Conservation (phyloP, 1,140 invertebrate species). For the Drosophila orosa region DNA sequence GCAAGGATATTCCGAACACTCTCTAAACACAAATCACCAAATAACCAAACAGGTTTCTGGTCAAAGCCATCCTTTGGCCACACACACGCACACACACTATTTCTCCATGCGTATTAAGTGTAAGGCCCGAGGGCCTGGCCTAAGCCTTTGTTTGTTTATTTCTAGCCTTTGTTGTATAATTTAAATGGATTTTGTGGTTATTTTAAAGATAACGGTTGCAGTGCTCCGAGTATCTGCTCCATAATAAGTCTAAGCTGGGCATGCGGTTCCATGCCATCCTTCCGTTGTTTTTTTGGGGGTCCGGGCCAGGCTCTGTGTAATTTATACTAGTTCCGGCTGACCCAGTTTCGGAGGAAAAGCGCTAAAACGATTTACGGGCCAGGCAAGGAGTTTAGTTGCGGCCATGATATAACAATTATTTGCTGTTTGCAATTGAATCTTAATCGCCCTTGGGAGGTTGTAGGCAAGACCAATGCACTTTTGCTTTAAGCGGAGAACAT, state of each 20-base stretch:
- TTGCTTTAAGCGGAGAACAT: conserved; percentile 6
- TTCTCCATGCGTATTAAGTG: conserved; percentile 72
- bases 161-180: conserved; percentile 68
- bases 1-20: conserved; percentile 17
- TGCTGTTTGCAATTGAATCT: conserved; percentile 25
- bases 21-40: conserved; percentile 69
- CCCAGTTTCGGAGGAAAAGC: conserved; percentile 50
- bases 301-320: conserved; percentile 17
- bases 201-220: conserved; percentile 75
- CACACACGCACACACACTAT: conserved; percentile 30
- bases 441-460: conserved; percentile 16
- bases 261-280: conserved; percentile 18
- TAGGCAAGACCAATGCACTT: conserved; percentile 12
- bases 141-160: conserved; percentile 54
- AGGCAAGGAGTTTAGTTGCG: conserved; percentile 17
- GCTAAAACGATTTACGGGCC: conserved; percentile 63
- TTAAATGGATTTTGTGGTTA: conserved; percentile 78
- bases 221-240: conserved; percentile 47
- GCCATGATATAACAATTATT: conserved; percentile 34
- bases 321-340: conserved; percentile 74
- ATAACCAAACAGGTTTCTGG: conserved; percentile 69
- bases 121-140: conserved; percentile 50
- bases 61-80: conserved; percentile 38
- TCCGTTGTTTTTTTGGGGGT: conserved; percentile 44
- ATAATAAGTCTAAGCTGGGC: conserved; percentile 56